Conservation (phyloP, 2,888 invertebrate genomes). For the Tetramorium bicarinatum region DNA sequence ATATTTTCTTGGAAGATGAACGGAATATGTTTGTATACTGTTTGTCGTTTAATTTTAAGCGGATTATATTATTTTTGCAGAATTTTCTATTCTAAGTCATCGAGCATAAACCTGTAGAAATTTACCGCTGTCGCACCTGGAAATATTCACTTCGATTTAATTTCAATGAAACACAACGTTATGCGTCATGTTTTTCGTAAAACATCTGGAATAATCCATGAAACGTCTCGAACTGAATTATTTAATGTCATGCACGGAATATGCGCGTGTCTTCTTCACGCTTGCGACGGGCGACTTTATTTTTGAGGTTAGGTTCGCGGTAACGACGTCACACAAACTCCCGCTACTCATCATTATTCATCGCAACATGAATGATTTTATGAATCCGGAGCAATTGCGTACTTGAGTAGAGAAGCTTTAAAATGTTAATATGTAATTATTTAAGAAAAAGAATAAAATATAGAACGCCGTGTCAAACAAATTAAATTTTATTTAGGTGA, state of each 20-base stretch:
- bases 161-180: neutral
- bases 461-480: neutral
- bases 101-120: neutral
- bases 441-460: neutral
- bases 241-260: neutral
- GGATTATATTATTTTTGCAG: neutral
- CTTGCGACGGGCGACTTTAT: neutral
- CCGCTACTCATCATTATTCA: no score
- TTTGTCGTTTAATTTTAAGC: neutral
- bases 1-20: neutral
- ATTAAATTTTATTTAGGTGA: neutral
- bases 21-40: neutral
- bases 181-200: neutral
- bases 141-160: slow-evolving; percentile 5
- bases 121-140: no score
- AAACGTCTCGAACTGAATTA: neutral
- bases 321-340: no score
- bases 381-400: no score
- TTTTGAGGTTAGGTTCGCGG: slow-evolving; percentile 26
- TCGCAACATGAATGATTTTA: no score
- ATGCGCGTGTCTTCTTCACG: neutral
- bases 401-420: neutral
- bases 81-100: neutral
- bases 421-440: neutral
- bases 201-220: neutral